Conservation (phyloP, 2,888 invertebrate species). For the Drosophila recens region DNA sequence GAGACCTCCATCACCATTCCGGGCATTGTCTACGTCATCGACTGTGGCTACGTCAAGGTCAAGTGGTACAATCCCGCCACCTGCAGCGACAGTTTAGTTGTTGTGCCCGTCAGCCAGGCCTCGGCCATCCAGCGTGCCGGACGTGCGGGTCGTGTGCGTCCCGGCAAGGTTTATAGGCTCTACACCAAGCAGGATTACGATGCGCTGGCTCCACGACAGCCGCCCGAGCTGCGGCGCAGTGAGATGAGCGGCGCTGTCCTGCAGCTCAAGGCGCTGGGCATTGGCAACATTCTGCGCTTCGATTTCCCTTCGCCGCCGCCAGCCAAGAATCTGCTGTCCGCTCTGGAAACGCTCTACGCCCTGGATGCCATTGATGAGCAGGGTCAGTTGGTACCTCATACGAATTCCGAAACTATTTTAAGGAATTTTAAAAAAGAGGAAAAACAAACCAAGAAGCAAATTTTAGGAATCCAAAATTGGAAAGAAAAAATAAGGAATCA, state of each 20-base stretch:
- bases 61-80: constrained; percentile 94
- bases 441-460: too few species aligned
- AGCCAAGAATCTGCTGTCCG: constrained; percentile 92
- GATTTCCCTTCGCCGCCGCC: constrained; percentile 97
- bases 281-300: constrained; percentile 95
- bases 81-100: constrained; percentile 93
- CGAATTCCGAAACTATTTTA: too few species aligned
- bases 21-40: constrained; percentile 96
- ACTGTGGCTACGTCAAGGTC: constrained; percentile 97
- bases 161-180: constrained; percentile 94
- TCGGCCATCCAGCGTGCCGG: constrained; percentile 97
- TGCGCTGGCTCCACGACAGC: constrained; percentile 89
- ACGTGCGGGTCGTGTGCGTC: constrained; percentile 93
- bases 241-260: constrained; percentile 94
- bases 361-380: constrained; percentile 91
- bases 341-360: constrained; percentile 95
- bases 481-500: too few species aligned
- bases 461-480: too few species aligned
- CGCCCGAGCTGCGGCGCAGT: constrained; percentile 97
- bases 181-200: constrained; percentile 92
- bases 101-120: constrained; percentile 93
- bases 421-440: too few species aligned
- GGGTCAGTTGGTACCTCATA: too few species aligned
- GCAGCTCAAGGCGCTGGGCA: constrained; percentile 97
- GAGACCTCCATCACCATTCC: constrained; percentile 98